Evolutionary conservation across 2,113 vertebrate species (phyloP).

Genomic region (Trematomus loennbergii): DNA sequence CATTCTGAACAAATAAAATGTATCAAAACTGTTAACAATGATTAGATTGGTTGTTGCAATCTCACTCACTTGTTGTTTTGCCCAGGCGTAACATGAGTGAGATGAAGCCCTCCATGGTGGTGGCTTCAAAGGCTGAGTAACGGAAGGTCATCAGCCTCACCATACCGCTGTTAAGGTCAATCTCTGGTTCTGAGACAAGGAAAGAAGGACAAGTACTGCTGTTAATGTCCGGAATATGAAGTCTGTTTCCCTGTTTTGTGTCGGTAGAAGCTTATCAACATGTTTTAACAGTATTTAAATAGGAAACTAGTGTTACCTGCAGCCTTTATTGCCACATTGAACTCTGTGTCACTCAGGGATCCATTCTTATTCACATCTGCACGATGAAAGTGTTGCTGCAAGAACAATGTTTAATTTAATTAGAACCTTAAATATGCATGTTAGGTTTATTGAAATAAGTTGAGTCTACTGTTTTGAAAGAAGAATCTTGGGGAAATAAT

Average conservation of each 20-base stretch:
- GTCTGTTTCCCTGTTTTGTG: background rate
- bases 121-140: constrained; percentile 9
- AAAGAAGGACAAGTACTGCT: background rate
- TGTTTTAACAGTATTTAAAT: too few species aligned
- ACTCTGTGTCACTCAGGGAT: constrained; percentile 36
- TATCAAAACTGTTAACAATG: background rate
- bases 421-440: background rate
- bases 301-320: constrained; percentile 21
- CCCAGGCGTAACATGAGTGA: constrained; percentile 59
- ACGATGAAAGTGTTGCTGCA: constrained; percentile 45
- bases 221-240: background rate
- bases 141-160: constrained; percentile 24
- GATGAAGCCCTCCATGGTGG: constrained; percentile 48
- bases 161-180: fast-evolving
- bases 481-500: background rate
- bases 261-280: background rate
- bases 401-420: background rate
- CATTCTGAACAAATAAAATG: background rate
- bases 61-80: constrained; percentile 26
- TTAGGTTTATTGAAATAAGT: too few species aligned
- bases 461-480: background rate
- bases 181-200: constrained; percentile 24
- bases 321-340: constrained; percentile 4
- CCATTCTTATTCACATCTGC: constrained; percentile 19
- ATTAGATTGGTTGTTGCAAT: background rate